Base-by-base conservation (phyloP, 2,888 invertebrate genomes). In the Ophraella communa region DNA sequence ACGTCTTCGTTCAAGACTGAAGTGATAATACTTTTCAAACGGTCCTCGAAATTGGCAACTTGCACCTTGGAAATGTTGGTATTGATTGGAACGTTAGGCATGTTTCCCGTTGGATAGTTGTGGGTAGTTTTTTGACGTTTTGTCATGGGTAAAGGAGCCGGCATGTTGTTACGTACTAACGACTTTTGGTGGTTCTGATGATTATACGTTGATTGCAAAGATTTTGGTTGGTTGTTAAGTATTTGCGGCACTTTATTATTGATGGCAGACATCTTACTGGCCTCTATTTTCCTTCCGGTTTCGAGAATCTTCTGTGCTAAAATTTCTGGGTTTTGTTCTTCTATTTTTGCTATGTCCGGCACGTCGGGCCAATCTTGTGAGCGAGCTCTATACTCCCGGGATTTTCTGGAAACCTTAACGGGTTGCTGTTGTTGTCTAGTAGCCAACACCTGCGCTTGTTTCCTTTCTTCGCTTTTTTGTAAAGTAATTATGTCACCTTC, bases 311-410 rank as follows among this genome's bases (percentile, higher is more conserved):
- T 95, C 80, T 93, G 93, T 0, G 95, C 95, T 58, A 95, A 83
- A 56, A 95, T 87, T 81, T 95, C 95, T 0, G 95, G 95, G 83
- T 95, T 95, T 79, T 94, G 94, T 79, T 95, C 95, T 78, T 95
- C 93, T 65, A 95, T 95, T 82, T 94, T 95, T 1, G 92, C 93
- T 56, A 94, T 89, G 74, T 95, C 94, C 1, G 95, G 94, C 27
- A 95, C 91, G 74, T 94, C 94, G 0, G 94, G 94, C 95, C 95
- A 95, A 78, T 95, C 95, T 77, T 94, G 94, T 0, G 94, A 93
- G 2, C 94, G 87, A 4, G 91, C 89, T 17, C 94, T 86, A 73
- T 90, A 89, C 73, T 93, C 93, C 17, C 90, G 83, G 63, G 85
- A 86, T 74, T 89, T 89, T 24, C 93, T 85, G 0, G 85, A 82